Percentiles rank a stretch among this genome's conserved stretches.
phyloP scores from a whole-genome alignment of 2,888 invertebrate genomes.

The Drosophila merina region DNA sequence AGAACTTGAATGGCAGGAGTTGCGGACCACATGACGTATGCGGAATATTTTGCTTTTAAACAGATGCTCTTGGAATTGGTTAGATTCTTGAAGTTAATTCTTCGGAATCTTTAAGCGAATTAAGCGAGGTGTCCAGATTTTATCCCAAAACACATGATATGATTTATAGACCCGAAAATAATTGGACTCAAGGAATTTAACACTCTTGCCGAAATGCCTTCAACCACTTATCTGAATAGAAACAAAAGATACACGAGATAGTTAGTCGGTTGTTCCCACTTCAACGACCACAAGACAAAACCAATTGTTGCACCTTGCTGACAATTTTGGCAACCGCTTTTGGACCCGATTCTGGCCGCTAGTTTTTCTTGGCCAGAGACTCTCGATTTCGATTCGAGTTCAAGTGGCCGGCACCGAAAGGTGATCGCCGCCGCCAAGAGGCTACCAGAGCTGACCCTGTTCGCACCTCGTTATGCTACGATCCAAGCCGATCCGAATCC shows the following conservation, averaged over 20 bases:
- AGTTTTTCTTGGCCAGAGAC: slow-evolving; percentile 1
- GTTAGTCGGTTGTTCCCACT: background rate
- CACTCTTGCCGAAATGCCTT: slow-evolving; percentile 3
- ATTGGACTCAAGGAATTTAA: background rate
- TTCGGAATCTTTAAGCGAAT: background rate
- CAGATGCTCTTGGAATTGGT: background rate
- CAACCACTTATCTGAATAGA: background rate
- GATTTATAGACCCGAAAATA: slow-evolving; percentile 1
- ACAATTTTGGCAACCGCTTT: slow-evolving; percentile 18
- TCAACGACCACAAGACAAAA: background rate
- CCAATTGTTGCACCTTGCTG: slow-evolving; percentile 25
- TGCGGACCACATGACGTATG: slow-evolving; percentile 54
- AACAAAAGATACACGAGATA: slow-evolving; percentile 1
- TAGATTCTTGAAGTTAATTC: background rate
- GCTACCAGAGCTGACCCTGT: slow-evolving; percentile 59
- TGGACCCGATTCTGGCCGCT: slow-evolving; percentile 31
- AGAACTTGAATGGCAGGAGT: slow-evolving; percentile 17
- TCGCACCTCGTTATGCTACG: slow-evolving; percentile 64
- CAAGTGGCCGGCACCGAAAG: slow-evolving; percentile 28
- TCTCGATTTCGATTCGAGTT: slow-evolving; percentile 12
- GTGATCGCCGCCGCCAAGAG: slow-evolving; percentile 16
- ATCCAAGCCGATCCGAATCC: slow-evolving; percentile 1
- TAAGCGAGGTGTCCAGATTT: background rate
- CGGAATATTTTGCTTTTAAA: slow-evolving; percentile 28
- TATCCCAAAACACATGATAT: background rate